Percentiles rank a stretch among this genome's conserved stretches.
Evolutionary conservation across 2,113 vertebrate species (phyloP).

Genomic region (Clarias macrocephalus): DNA sequence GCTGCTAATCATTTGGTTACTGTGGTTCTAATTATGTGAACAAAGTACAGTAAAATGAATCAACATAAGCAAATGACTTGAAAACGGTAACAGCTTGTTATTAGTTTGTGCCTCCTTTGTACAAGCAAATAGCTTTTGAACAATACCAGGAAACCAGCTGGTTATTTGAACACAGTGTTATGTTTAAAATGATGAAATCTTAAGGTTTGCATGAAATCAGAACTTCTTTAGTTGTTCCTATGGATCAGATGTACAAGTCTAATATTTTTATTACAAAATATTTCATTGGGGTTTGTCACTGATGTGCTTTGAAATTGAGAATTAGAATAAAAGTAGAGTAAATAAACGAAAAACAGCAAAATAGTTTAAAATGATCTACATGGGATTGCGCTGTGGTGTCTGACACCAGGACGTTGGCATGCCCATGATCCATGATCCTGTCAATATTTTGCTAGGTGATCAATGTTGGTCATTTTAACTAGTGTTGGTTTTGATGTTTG

Average conservation of each 20-base stretch:
- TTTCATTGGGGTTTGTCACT: neutral
- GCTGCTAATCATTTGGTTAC: neutral
- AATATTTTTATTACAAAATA: neutral
- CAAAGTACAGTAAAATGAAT: neutral
- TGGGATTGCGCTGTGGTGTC: too few relatives aligned
- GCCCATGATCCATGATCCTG: too few relatives aligned
- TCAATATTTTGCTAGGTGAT: too few relatives aligned
- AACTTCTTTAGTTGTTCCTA: neutral
- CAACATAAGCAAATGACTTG: neutral
- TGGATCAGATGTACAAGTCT: neutral
- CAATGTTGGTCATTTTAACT: too few relatives aligned
- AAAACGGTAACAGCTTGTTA: neutral
- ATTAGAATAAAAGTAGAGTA: neutral
- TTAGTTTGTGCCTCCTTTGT: neutral
- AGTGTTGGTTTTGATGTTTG: too few relatives aligned
- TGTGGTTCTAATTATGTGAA: slow-evolving; percentile 15
- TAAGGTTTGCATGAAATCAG: neutral
- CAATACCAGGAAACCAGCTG: neutral
- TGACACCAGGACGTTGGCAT: too few relatives aligned
- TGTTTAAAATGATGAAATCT: neutral
- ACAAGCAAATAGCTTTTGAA: neutral
- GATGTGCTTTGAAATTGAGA: neutral
- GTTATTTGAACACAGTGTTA: neutral
- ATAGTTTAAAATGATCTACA: neutral
- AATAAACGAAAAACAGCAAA: neutral